These are phyloP conservation scores for Falco peregrinus DNA, from an alignment of 2,797 vertebrate species.

Conservation along the genomic window DNA sequence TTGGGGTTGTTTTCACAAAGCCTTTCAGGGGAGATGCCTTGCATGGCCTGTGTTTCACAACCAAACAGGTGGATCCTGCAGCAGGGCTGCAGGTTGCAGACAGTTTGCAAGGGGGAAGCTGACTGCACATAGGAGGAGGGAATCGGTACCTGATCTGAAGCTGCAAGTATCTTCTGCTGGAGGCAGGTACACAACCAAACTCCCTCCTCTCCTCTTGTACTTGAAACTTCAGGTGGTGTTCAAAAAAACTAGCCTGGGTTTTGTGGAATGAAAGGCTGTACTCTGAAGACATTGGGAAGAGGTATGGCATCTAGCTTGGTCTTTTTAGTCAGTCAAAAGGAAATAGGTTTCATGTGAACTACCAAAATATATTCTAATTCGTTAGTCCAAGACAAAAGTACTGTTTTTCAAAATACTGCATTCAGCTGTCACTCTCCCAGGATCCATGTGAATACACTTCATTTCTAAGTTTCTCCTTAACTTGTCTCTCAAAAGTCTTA, in stretches of 20 bases:
- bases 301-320: neutral
- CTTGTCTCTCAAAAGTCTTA: neutral
- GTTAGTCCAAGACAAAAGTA: neutral
- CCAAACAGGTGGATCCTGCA: neutral
- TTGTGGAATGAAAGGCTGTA: neutral
- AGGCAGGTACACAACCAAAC: neutral
- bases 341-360: neutral
- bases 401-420: neutral
- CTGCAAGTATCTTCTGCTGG: neutral
- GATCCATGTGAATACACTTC: neutral
- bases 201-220: neutral
- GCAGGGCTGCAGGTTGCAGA: neutral
- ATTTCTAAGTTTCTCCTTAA: neutral
- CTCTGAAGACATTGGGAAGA: neutral
- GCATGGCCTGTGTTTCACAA: neutral
- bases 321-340: neutral
- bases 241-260: neutral
- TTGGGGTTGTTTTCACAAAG: neutral
- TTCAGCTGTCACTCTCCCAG: neutral
- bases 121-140: rapidly evolving
- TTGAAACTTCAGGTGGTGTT: neutral
- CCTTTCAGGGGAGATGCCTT: neutral
- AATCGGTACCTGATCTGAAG: neutral
- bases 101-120: neutral
- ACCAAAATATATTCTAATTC: neutral